A percentile compares a stretch with the other conserved stretches of the same genome.
Conservation (phyloP, 1,140 invertebrate species). For the Agrilus planipennis region DNA sequence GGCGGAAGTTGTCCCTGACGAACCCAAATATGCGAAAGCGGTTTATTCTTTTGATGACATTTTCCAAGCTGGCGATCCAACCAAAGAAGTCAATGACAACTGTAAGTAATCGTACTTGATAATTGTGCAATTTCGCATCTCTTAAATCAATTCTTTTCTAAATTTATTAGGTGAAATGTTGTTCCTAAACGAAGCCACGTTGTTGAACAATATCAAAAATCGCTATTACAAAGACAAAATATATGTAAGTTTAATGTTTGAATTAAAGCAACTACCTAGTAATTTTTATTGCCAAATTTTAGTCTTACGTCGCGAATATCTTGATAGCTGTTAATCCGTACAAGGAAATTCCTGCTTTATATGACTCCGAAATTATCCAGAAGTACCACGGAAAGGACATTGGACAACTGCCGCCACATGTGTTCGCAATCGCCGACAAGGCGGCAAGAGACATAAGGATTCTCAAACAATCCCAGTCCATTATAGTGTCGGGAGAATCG, state of each 20-base stretch:
- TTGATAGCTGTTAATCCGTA: conserved; percentile 97
- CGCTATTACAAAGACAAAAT: conserved; percentile 93
- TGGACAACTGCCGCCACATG: conserved; percentile 88
- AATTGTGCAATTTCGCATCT: too few species aligned
- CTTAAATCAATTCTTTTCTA: too few species aligned
- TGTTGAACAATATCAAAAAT: conserved; percentile 84
- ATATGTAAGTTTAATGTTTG: conserved; percentile 70
- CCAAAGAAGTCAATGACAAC: conserved; percentile 90
- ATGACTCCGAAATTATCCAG: conserved; percentile 74
- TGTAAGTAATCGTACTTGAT: conserved; percentile 50
- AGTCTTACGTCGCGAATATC: conserved; percentile 98
- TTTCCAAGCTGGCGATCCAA: conserved; percentile 81
- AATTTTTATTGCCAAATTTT: too few species aligned
- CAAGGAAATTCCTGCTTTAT: conserved; percentile 81
- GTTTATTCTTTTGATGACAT: conserved; percentile 63
- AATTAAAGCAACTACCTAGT: not conserved
- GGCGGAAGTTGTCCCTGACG: conserved; percentile 69
- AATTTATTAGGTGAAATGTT: conserved; percentile 78
- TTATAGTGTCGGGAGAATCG: conserved; percentile 94
- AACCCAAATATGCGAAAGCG: conserved; percentile 49
- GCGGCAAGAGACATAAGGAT: conserved; percentile 92
- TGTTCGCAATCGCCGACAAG: conserved; percentile 95
- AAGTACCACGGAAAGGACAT: conserved; percentile 88
- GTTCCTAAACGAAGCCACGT: conserved; percentile 94
- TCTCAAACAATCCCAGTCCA: conserved; percentile 86